Base-by-base conservation (phyloP, 1,140 invertebrate species). In the Cotesia vestalis region DNA sequence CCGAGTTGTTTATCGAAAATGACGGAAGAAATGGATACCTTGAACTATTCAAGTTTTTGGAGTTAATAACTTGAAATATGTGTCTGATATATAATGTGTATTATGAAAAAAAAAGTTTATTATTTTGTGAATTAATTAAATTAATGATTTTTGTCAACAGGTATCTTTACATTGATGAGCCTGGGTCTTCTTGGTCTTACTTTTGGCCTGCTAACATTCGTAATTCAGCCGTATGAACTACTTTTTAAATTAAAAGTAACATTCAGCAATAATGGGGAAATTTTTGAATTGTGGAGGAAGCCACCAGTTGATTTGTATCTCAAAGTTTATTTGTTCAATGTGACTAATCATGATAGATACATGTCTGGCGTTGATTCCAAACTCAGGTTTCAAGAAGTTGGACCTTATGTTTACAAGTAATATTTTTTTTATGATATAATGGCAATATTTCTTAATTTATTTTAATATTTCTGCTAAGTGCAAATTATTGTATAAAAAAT, bases 361-460 rank as follows among this genome's bases (percentile, higher is more conserved):
- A 84, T 95, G 77, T 85, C 88, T 2, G 92, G 93, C 0, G 85
- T 88, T 36, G 90, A 88, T 3, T 89, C 91, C 34, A 95, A 94
- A 78, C 83, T 97, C 0, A 90, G 87, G 67, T 87, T 98, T 3
- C 81, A 92, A 78, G 91, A 98, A 90, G 90, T 93, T 61, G 96
- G 96, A 0, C 96, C 96, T 0, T 98, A 96, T 82, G 94, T 95
- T 5, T 98, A 97, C 86, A 94, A 90, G 95, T 97, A 87, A 90
- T 63, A 20, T 38, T 55, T 35, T 8, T n/a, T 67, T 14, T 14
- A 8, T 36, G 34, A 27, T 46, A 9, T 34, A 27, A 27, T 27
- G 2, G 3, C 1, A 27, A 27, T 27, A 27, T 27, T 27, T 27
- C 3, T 27, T 27, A 27, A 27, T 17, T 17, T 17, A 17, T 17